Conservation (phyloP, 1,140 invertebrate species). For the Calliphora vicina region DNA sequence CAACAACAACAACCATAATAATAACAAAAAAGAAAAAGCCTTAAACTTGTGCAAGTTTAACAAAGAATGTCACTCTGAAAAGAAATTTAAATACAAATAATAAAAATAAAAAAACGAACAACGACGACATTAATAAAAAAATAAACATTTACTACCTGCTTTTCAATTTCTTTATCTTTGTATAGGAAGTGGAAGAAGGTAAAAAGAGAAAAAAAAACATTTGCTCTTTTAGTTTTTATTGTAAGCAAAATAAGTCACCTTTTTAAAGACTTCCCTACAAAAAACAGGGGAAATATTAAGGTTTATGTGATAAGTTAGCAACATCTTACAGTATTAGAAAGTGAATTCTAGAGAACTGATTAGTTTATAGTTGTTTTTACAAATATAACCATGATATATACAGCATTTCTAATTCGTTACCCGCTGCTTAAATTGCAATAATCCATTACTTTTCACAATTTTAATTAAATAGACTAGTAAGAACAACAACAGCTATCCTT, state of each 20-base stretch:
- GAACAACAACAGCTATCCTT: no score
- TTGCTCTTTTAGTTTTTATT: not conserved
- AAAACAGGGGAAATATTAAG: not conserved
- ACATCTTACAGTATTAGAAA: no score
- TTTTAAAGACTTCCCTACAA: not conserved
- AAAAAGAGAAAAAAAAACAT: not conserved
- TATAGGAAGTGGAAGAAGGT: not conserved
- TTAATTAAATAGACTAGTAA: no score
- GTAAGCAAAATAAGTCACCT: not conserved
- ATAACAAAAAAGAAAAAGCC: not conserved
- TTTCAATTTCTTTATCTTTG: conserved; percentile 15
- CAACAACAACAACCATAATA: no score
- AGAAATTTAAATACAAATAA: not conserved
- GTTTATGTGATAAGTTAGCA: no score
- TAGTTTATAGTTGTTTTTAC: no score
- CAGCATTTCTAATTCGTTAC: no score
- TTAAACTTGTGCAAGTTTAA: not conserved
- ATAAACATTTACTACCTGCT: not conserved
- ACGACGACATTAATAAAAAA: not conserved
- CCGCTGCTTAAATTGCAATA: no score
- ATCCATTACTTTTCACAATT: no score
- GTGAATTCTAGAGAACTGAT: no score
- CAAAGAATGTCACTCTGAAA: not conserved
- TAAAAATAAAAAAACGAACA: not conserved
- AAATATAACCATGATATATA: no score